Percentiles rank a stretch among this genome's conserved stretches.
Conservation (phyloP, 2,888 invertebrate genomes). For the Bellardia bayeri region DNA sequence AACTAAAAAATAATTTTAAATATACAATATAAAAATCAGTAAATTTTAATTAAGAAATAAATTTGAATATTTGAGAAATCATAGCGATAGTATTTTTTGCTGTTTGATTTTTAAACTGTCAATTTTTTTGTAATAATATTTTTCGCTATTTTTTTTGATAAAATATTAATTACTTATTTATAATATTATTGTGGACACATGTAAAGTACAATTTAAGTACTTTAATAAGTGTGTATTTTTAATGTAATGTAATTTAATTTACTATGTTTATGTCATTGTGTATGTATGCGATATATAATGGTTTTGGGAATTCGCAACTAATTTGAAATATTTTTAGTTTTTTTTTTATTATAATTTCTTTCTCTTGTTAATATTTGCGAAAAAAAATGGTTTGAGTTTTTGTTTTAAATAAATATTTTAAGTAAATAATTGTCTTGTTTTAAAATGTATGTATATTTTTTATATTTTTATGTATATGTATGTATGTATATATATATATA, state of each 20-base stretch:
- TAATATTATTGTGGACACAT: no score
- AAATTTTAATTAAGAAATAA: no score
- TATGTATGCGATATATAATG: conserved; percentile 11
- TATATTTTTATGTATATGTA: conserved; percentile 23
- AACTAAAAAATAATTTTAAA: conserved; percentile 3
- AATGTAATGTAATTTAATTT: background rate
- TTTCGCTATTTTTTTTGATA: no score
- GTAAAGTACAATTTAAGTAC: background rate
- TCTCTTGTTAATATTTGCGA: background rate
- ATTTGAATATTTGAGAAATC: no score
- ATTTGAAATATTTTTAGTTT: background rate
- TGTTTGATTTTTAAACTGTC: no score
- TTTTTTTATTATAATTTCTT: background rate
- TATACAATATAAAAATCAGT: background rate
- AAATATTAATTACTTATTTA: no score
- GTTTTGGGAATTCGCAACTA: background rate
- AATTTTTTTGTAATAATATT: no score
- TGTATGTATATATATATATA: conserved; percentile 18
- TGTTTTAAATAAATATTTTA: conserved; percentile 22
- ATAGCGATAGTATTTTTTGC: no score
- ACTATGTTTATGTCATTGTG: background rate
- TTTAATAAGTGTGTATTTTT: background rate
- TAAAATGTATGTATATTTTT: conserved; percentile 37
- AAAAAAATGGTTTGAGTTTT: background rate
- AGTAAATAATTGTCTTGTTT: conserved; percentile 1